Base-by-base conservation (phyloP, 2,113 vertebrate species). In the Aleadryas rufinucha region DNA sequence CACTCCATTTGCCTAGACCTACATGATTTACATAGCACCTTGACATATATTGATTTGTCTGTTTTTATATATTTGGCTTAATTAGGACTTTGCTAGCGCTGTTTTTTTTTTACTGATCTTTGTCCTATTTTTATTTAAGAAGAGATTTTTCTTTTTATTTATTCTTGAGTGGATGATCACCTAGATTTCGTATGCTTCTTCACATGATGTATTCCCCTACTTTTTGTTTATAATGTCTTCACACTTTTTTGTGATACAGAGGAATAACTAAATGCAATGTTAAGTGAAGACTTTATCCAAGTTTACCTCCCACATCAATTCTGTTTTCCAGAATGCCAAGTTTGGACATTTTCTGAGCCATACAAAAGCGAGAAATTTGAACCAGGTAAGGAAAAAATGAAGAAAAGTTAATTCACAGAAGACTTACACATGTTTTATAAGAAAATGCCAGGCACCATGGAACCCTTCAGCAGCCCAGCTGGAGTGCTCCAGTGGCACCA, bases 391-490 rank as follows among this genome's bases (percentile, higher is more conserved):
- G n/a, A 24, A 13, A 81, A 93, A 81, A 54, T 14, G 23, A 91
- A 78, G 42, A 39, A 23, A 68, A 57, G 8, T 33, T 39, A 77
- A 57, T 44, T 77, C 52, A 50, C 23, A 49, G 35, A 76, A 59
- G 31, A 61, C 28, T 52, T 21, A 64, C 31, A 18, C 1, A 11
- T 19, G 10, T 7, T 37, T 8, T 21, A 26, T 42, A 69, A 22
- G 68, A 66, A 68, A 83, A 85, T 1, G 0, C 24, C n/a, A 41
- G 33, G 24, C 1, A 0, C 22, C 42, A 1, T 2, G 28, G 39
- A 90, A 68, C 37, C 30, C 35, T 59, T 30, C 16, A 59, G 52
- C 50, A 82, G 45, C 50, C 37, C 45, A 57, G 31, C 30, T 65
- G 27, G 10, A 5, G 1, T 20, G 27, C 7, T 89, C 26, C 33